phyloP scores from a whole-genome alignment of 1,140 invertebrate genomes.

The Marisa cornuarietis region DNA sequence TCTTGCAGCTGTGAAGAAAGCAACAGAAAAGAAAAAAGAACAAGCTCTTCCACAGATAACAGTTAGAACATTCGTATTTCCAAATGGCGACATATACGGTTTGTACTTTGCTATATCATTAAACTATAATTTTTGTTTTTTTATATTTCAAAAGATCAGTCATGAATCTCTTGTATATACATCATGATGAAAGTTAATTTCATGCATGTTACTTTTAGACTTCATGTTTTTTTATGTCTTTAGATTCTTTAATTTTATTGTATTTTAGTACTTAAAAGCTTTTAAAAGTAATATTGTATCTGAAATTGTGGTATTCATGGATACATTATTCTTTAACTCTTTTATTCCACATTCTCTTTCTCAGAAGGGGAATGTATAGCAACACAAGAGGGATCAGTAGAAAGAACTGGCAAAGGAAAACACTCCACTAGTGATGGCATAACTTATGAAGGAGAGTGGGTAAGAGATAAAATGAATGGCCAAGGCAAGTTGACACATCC shows the following conservation, averaged over 20 bases:
- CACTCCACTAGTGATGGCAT: conserved; percentile 57
- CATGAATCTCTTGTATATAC: background rate
- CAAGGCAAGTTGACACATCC: conserved; percentile 55
- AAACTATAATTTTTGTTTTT: no score
- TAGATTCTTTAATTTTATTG: background rate
- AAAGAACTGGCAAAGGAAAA: conserved; percentile 57
- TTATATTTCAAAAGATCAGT: background rate
- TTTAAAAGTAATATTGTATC: background rate
- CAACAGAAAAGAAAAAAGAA: conserved; percentile 54
- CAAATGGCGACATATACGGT: conserved; percentile 64
- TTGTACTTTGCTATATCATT: background rate
- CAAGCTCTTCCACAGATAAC: conserved; percentile 38
- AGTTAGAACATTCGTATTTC: conserved; percentile 55
- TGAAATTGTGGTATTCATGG: background rate
- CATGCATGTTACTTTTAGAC: background rate
- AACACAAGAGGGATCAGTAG: conserved; percentile 49
- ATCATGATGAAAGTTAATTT: background rate
- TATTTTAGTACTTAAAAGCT: no score
- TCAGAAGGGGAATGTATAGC: conserved; percentile 62
- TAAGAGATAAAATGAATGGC: conserved; percentile 63
- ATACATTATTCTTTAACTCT: background rate
- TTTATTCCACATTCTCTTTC: conserved; percentile 21
- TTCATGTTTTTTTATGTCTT: background rate
- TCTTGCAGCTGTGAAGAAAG: conserved; percentile 37
- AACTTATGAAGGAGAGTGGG: conserved; percentile 62